These are phyloP conservation scores for Cololabis saira DNA, from an alignment of 2,113 vertebrate genomes.

Conservation along the genomic window DNA sequence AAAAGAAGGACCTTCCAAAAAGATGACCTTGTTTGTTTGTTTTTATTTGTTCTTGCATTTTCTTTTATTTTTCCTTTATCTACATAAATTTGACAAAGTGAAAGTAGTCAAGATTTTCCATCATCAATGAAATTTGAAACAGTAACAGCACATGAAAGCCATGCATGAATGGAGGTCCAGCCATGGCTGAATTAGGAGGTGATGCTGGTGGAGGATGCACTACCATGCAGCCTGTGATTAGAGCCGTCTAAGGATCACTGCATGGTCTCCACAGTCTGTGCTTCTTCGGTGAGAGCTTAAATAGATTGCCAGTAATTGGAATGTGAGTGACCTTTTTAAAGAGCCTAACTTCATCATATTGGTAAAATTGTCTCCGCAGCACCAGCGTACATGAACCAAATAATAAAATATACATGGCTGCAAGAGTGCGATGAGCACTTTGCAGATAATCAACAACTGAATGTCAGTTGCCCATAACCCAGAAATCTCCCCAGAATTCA, in stretches of 20 bases:
- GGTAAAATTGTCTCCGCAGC: slow-evolving; percentile 47
- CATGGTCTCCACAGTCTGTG: slow-evolving; percentile 2
- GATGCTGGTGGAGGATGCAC: neutral
- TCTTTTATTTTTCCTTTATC: too few relatives aligned
- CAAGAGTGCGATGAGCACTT: slow-evolving; percentile 15
- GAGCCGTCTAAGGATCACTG: too few relatives aligned
- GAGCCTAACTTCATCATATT: slow-evolving; percentile 40
- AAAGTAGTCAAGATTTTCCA: too few relatives aligned
- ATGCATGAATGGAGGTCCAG: too few relatives aligned
- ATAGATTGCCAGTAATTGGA: slow-evolving; percentile 6
- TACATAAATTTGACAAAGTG: too few relatives aligned
- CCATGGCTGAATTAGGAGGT: neutral
- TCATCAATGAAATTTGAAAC: too few relatives aligned
- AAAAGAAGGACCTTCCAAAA: too few relatives aligned
- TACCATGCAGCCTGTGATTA: neutral
- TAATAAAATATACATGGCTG: neutral
- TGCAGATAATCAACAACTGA: slow-evolving; percentile 19
- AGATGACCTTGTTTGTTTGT: too few relatives aligned
- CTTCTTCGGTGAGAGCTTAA: slow-evolving; percentile 13
- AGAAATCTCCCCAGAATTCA: too few relatives aligned
- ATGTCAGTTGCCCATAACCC: neutral
- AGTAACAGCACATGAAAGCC: too few relatives aligned
- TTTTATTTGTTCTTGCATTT: too few relatives aligned
- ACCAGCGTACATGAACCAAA: slow-evolving; percentile 31
- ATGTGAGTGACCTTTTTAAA: slow-evolving; percentile 22